These are phyloP conservation scores for Lagopus leucura DNA, from an alignment of 2,113 vertebrate species.

Conservation along the genomic window DNA sequence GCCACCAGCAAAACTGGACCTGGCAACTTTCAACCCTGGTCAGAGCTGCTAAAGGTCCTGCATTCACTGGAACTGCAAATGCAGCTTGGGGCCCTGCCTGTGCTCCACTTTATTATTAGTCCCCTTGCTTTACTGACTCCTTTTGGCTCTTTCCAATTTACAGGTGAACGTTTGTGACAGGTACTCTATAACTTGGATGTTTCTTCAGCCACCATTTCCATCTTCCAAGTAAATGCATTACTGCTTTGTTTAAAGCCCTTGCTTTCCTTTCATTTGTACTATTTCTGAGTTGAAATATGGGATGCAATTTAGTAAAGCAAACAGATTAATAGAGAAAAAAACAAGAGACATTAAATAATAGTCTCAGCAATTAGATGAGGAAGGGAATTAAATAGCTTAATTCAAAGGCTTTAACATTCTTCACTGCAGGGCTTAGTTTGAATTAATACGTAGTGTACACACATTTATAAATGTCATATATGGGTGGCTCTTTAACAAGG, in stretches of 20 bases:
- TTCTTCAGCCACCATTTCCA: not conserved
- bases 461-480: slow-evolving; percentile 49
- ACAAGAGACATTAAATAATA: slow-evolving; percentile 48
- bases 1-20: not conserved
- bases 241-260: not conserved
- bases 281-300: not conserved
- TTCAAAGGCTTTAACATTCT: not conserved
- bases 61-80: not conserved
- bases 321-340: slow-evolving; percentile 54
- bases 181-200: not conserved
- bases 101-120: not conserved
- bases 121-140: not conserved
- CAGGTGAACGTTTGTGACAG: not conserved
- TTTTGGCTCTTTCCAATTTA: not conserved
- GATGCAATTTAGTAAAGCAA: slow-evolving; percentile 46
- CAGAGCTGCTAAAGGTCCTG: not conserved
- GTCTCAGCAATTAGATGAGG: slow-evolving; percentile 33
- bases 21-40: not conserved
- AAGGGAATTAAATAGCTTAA: slow-evolving; percentile 49
- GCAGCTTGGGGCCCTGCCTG: not conserved
- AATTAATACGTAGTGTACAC: slow-evolving; percentile 38
- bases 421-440: slow-evolving; percentile 25
- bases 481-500: not conserved
- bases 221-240: not conserved
- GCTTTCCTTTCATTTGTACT: not conserved